A percentile compares a stretch with the other conserved stretches of the same genome.
Evolutionary conservation across 1,140 invertebrate species (phyloP).

Genomic region (Leptoteleia sp.): DNA sequence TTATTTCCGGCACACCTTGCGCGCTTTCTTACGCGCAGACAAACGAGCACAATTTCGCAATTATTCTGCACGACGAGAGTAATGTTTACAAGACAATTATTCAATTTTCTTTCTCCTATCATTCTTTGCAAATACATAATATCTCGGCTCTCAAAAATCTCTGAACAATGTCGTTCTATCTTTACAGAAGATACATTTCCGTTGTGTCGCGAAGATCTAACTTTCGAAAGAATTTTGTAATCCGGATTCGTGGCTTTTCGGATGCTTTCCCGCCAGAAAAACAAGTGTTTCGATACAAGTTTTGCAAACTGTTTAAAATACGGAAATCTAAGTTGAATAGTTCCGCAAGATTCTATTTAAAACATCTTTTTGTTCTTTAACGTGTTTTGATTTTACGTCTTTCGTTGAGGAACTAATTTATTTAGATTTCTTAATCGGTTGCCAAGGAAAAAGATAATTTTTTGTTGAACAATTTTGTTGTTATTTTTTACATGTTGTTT

Average conservation of each 20-base stretch:
- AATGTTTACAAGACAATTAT: conserved; percentile 39
- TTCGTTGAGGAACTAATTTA: no score
- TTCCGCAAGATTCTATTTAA: no score
- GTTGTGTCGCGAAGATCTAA: conserved; percentile 23
- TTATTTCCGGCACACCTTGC: conserved; percentile 55
- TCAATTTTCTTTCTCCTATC: conserved; percentile 24
- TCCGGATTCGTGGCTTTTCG: conserved; percentile 25
- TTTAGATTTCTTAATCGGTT: no score
- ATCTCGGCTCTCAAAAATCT: conserved; percentile 34
- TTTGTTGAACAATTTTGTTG: no score
- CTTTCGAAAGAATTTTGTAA: conserved; percentile 38
- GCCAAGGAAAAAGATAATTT: no score
- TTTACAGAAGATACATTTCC: conserved; percentile 48
- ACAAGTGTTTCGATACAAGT: no score
- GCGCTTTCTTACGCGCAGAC: conserved; percentile 34
- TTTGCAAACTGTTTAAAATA: no score
- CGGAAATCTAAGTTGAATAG: no score
- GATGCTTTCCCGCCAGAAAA: no score
- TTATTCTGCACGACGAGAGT: conserved; percentile 23
- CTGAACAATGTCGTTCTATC: conserved; percentile 25
- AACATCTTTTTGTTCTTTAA: no score
- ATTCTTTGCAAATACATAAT: conserved; percentile 41
- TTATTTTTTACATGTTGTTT: no score
- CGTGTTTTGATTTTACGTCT: no score
- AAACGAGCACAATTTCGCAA: conserved; percentile 41